Percentiles rank a stretch among this genome's conserved stretches.
Conservation (phyloP, 2,797 vertebrate species). For the Parotocinclus haroldoi region DNA sequence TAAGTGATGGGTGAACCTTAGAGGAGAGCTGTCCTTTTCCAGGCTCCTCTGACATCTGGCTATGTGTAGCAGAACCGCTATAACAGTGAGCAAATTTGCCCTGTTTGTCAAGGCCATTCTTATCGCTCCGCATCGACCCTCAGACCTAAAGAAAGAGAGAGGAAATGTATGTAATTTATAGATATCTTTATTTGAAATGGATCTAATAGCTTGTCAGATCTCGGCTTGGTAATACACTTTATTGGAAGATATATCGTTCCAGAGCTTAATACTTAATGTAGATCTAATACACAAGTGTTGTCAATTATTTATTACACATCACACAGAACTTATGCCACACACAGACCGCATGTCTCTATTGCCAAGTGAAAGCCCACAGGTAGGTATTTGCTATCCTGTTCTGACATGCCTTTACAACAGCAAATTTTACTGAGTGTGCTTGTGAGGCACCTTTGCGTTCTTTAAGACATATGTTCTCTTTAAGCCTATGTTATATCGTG, state of each 20-base stretch:
- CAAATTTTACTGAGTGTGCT: conserved; percentile 54
- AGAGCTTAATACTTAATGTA: not conserved
- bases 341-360: conserved; percentile 26
- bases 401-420: conserved; percentile 58
- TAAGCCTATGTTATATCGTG: not conserved
- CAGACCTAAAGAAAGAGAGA: conserved; percentile 50
- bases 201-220: not conserved
- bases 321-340: conserved; percentile 1
- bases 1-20: conserved; percentile 85
- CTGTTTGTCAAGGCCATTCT: conserved; percentile 63
- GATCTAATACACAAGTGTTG: not conserved
- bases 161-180: not conserved
- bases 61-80: conserved; percentile 57
- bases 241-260: not conserved
- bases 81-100: conserved; percentile 51
- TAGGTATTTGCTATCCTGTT: conserved; percentile 55
- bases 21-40: conserved; percentile 65
- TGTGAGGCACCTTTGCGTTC: conserved; percentile 39
- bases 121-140: conserved; percentile 50
- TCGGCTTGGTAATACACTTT: not conserved
- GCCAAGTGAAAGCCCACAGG: conserved; percentile 42
- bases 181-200: not conserved
- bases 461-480: conserved; percentile 38
- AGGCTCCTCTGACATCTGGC: conserved; percentile 57
- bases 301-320: not conserved